phyloP scores from a whole-genome alignment of 2,113 vertebrate genomes.

The Argyrosomus japonicus region DNA sequence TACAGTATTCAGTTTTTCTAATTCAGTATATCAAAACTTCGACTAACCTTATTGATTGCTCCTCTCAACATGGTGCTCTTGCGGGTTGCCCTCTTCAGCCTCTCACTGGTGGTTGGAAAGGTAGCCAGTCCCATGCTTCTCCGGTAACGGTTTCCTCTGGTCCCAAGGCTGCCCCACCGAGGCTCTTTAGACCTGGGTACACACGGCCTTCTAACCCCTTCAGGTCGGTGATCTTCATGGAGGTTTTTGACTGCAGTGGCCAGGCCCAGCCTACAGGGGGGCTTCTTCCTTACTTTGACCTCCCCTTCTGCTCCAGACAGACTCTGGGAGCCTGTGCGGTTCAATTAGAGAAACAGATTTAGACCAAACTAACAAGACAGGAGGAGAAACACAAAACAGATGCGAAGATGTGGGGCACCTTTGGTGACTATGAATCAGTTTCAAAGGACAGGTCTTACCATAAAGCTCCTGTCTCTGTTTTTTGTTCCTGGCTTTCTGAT shows the following conservation, averaged over 20 bases:
- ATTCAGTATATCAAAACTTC: background rate
- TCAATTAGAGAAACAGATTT: constrained; percentile 67
- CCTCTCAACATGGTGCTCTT: constrained; percentile 86
- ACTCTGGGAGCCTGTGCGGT: constrained; percentile 85
- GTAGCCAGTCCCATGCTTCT: constrained; percentile 81
- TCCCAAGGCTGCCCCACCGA: constrained; percentile 68
- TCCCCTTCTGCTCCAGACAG: constrained; percentile 84
- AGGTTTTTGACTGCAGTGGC: constrained; percentile 76
- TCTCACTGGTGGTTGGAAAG: constrained; percentile 85
- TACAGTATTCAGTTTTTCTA: background rate
- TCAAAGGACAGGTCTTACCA: constrained; percentile 81
- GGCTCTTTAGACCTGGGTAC: constrained; percentile 83
- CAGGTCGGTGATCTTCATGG: constrained; percentile 68
- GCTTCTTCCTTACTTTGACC: constrained; percentile 92
- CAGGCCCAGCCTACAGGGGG: constrained; percentile 68
- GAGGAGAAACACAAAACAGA: constrained; percentile 62
- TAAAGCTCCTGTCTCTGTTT: constrained; percentile 94
- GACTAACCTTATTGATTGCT: constrained; percentile 77
- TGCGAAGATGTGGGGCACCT: constrained; percentile 44
- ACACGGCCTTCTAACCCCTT: constrained; percentile 80
- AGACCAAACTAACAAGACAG: constrained; percentile 54
- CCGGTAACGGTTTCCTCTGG: constrained; percentile 77
- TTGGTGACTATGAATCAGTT: constrained; percentile 55
- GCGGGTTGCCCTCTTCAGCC: constrained; percentile 90
- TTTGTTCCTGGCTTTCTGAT: constrained; percentile 98